Evolutionary conservation across 2,797 vertebrate genomes (phyloP).

Genomic region (Coluber constrictor): DNA sequence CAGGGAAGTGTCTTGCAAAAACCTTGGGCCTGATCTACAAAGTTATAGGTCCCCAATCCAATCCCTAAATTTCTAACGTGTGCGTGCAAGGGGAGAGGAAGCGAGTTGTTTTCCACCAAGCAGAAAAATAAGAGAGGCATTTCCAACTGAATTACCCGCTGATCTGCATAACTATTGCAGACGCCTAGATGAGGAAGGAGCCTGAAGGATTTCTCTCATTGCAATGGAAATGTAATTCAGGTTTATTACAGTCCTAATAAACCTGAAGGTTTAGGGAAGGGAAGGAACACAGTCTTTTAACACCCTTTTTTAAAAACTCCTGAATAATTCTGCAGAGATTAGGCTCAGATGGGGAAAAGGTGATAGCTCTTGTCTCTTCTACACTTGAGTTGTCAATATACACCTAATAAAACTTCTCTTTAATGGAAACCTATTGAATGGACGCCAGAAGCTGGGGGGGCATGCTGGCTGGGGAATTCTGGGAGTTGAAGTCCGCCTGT

Average conservation of each 20-base stretch:
- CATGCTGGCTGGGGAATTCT: not conserved
- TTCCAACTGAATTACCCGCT: not conserved
- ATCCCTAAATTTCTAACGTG: not conserved
- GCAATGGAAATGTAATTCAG: not conserved
- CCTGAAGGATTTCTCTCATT: not conserved
- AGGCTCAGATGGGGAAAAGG: not conserved
- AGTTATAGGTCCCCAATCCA: not conserved
- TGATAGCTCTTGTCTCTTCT: not conserved
- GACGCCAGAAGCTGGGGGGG: accelerated
- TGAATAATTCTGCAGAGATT: not conserved
- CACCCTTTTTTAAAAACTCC: not conserved
- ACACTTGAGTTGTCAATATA: not conserved
- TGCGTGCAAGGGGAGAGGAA: not conserved
- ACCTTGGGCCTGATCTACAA: not conserved
- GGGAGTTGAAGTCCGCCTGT: not conserved
- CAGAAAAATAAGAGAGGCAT: not conserved
- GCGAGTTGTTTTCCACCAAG: not conserved
- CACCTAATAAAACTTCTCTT: not conserved
- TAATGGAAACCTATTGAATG: not conserved
- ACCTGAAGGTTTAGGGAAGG: not conserved
- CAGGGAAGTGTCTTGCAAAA: not conserved
- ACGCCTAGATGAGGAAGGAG: not conserved
- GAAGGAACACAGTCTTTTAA: not conserved
- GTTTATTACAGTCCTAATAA: not conserved
- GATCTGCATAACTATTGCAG: not conserved